Evolutionary conservation across 1,140 invertebrate species (phyloP).

Genomic region (Leptinotarsa defecta): DNA sequence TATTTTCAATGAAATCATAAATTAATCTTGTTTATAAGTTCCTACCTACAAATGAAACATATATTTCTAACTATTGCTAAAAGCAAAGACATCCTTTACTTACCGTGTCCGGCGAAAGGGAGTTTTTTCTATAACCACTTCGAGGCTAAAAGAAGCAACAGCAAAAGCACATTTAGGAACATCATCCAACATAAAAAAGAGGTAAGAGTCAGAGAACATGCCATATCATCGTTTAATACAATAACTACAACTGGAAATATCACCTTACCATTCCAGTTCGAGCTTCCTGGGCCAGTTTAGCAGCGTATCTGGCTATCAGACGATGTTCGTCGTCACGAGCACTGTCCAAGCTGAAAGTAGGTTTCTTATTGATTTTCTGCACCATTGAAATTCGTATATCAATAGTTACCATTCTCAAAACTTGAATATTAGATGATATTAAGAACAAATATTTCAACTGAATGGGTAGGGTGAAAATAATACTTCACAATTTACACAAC

Average conservation of each 20-base stretch:
- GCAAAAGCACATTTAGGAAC: conserved; percentile 55
- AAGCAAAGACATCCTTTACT: conserved; percentile 39
- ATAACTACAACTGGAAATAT: conserved; percentile 21
- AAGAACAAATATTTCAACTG: too few species aligned
- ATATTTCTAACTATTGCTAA: too few species aligned
- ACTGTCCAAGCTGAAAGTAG: conserved; percentile 60
- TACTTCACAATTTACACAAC: too few species aligned
- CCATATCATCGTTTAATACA: neutral
- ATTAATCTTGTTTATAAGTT: too few species aligned
- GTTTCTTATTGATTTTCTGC: neutral
- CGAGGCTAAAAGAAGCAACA: conserved; percentile 58
- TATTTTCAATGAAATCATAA: too few species aligned
- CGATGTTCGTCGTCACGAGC: conserved; percentile 91
- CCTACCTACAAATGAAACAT: too few species aligned
- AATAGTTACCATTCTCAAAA: too few species aligned
- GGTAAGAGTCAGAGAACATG: conserved; percentile 23
- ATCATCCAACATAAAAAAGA: conserved; percentile 46
- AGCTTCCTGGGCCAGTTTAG: conserved; percentile 88
- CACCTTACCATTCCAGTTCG: conserved; percentile 75
- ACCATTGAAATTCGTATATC: too few species aligned
- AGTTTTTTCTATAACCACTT: conserved; percentile 60
- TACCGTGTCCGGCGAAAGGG: conserved; percentile 63
- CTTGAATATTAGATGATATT: too few species aligned
- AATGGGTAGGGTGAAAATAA: too few species aligned
- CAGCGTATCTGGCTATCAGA: conserved; percentile 94